Base-by-base conservation (phyloP, 2,888 invertebrate genomes). In the Cylindroiulus punctatus region DNA sequence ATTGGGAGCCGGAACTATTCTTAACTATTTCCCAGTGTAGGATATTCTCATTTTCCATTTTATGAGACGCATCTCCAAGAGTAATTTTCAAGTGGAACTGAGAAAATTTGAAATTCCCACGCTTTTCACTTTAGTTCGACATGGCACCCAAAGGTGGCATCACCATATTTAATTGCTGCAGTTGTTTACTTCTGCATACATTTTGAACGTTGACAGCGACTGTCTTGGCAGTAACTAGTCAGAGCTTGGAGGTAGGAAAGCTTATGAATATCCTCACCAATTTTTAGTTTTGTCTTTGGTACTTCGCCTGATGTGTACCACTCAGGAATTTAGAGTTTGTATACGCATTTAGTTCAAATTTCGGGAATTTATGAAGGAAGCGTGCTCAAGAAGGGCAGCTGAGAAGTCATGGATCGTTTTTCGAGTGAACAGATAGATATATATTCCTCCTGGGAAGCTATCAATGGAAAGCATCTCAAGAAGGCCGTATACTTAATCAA, bases 121-220 rank as follows among this genome's bases (percentile, higher is more conserved):
- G 7, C n/a, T 57, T 57, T 57, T 52, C 4, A 4, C 19, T 1
- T 22, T 57, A 57, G 57, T 57, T 57, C 4, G 57, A n/a, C 8
- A 57, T n/a, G n/a, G 7, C 22, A n/a, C 57, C 57, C 22, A 57
- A 3, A 57, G 57, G 8, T 57, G 57, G 57, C 57, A 57, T 22
- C n/a, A 57, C 22, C 57, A n/a, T 22, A 57, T 57, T 57, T 57
- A 57, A 57, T 57, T 57, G 57, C 57, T 57, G 57, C 57, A 57
- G 57, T 22, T 57, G 19, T 57, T 57, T 57, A 57, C 7, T 57
- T n/a, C 57, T 57, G 57, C 57, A 57, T n/a, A 57, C 19, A 57
- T 57, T 57, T 47, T 19, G 19, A 47, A 47, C 47, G 1, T 12
- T 47, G 47, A 47, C 47, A 47, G 19, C 17, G 3, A 47, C 14